phyloP scores from a whole-genome alignment of 2,113 vertebrate species.

The Eretmodus cyanostictus region DNA sequence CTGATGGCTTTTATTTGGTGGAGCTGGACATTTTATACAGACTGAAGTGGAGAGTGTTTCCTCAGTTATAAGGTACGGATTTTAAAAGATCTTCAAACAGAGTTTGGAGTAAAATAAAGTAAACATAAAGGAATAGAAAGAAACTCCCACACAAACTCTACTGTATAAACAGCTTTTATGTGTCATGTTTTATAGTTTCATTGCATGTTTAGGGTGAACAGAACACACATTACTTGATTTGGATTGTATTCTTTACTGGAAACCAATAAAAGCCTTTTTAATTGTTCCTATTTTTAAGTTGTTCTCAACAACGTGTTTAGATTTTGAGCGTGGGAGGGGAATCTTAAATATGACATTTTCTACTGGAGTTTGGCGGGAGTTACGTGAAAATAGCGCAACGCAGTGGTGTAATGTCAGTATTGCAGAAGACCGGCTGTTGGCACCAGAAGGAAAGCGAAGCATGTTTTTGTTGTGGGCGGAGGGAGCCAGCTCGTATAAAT shows the following conservation, averaged over 20 bases:
- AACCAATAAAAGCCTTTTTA: not conserved
- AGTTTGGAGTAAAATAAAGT: not conserved
- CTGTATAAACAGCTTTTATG: not conserved
- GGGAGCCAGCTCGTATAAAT: not conserved
- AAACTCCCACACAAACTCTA: not conserved
- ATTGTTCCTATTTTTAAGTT: not conserved
- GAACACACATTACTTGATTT: not conserved
- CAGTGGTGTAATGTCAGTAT: not conserved
- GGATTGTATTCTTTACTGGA: not conserved
- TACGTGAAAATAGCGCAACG: not conserved
- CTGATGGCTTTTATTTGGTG: not conserved
- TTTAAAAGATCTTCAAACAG: not conserved
- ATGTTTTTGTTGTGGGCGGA: not conserved
- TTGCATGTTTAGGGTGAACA: not conserved
- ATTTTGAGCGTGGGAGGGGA: not conserved
- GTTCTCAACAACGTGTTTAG: not conserved
- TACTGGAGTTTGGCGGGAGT: not conserved
- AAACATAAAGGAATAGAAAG: not conserved
- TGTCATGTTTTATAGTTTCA: not conserved
- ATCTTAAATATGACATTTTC: not conserved
- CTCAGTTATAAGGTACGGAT: not conserved
- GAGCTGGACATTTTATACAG: not conserved
- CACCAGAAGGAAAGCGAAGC: not conserved
- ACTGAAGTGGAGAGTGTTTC: not conserved
- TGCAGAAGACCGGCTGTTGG: not conserved